Conservation (phyloP, 2,888 invertebrate genomes). For the Mythimna vitellina region DNA sequence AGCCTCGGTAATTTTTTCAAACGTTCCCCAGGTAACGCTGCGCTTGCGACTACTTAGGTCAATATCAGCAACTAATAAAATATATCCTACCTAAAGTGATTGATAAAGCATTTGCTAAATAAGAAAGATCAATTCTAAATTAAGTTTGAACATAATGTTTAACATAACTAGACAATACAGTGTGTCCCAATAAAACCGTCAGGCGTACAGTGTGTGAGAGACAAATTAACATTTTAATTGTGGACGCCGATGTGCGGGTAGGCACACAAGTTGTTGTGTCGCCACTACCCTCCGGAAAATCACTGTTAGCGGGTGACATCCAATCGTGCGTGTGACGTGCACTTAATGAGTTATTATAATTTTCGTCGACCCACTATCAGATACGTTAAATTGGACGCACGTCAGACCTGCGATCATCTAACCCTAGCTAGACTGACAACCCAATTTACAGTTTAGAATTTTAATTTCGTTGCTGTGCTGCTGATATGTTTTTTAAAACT, state of each 20-base stretch:
- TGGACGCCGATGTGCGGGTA: slow-evolving; percentile 73
- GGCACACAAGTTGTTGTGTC: slow-evolving; percentile 64
- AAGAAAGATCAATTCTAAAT: slow-evolving; percentile 17
- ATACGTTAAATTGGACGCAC: slow-evolving; percentile 77
- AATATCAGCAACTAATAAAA: not conserved
- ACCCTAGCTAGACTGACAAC: slow-evolving; percentile 51
- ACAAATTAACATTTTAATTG: slow-evolving; percentile 86
- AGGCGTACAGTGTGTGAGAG: slow-evolving; percentile 62
- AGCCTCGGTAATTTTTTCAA: too few relatives aligned
- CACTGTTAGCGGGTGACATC: slow-evolving; percentile 75
- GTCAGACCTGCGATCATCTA: slow-evolving; percentile 45
- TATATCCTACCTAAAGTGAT: not conserved
- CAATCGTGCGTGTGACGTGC: slow-evolving; percentile 84
- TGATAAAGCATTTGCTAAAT: not conserved
- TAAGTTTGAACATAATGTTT: slow-evolving; percentile 8
- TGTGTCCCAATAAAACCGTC: slow-evolving; percentile 58
- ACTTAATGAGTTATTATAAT: slow-evolving; percentile 87
- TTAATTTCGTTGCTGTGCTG: slow-evolving; percentile 10
- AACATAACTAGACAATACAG: slow-evolving; percentile 41
- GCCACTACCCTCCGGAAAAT: slow-evolving; percentile 77
- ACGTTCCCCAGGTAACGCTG: not conserved
- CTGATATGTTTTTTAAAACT: not conserved
- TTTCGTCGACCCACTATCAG: slow-evolving; percentile 72
- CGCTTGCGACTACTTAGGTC: not conserved
- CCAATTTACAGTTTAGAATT: slow-evolving; percentile 49